Evolutionary conservation across 2,797 vertebrate species (phyloP).

Genomic region (Salarias fasciatus): DNA sequence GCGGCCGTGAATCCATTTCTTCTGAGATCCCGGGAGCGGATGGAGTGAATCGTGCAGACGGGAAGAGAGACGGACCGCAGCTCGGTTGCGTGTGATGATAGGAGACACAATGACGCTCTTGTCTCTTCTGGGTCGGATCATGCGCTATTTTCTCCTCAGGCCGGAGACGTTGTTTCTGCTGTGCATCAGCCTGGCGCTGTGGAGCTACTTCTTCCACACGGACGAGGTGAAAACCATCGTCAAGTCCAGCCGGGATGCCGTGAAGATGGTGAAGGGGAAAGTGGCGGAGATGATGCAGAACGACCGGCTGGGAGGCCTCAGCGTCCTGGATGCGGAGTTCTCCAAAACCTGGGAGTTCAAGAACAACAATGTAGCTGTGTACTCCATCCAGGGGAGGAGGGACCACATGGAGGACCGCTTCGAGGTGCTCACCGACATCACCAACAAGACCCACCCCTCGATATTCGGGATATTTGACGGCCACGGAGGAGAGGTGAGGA

Average conservation of each 20-base stretch:
- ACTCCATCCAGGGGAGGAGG: conserved; percentile 95
- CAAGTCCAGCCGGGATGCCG: conserved; percentile 96
- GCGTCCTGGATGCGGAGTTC: conserved; percentile 94
- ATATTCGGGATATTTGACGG: conserved; percentile 98
- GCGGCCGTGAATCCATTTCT: conserved; percentile 31
- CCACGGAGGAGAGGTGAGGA: conserved; percentile 94
- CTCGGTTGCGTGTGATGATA: conserved; percentile 83
- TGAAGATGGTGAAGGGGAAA: conserved; percentile 98
- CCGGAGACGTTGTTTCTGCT: conserved; percentile 97
- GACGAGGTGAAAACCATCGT: conserved; percentile 99
- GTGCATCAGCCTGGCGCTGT: conserved; percentile 96
- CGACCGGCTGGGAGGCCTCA: conserved; percentile 91
- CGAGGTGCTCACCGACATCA: conserved; percentile 93
- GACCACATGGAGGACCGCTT: conserved; percentile 99
- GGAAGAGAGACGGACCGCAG: conserved; percentile 61
- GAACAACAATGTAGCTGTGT: conserved; percentile 96
- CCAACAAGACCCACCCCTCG: conserved; percentile 95
- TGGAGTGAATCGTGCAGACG: conserved; percentile 75
- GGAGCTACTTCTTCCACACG: conserved; percentile 99
- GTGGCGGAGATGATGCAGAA: conserved; percentile 99
- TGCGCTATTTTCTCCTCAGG: conserved; percentile 99
- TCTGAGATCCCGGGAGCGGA: conserved; percentile 50
- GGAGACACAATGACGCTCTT: conserved; percentile 99
- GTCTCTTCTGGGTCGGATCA: conserved; percentile 99
- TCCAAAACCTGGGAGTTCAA: conserved; percentile 99